Evolutionary conservation across 2,113 vertebrate species (phyloP), one percentile per base, ranked within the genome.

Genomic region (Sceloporus undulatus): DNA sequence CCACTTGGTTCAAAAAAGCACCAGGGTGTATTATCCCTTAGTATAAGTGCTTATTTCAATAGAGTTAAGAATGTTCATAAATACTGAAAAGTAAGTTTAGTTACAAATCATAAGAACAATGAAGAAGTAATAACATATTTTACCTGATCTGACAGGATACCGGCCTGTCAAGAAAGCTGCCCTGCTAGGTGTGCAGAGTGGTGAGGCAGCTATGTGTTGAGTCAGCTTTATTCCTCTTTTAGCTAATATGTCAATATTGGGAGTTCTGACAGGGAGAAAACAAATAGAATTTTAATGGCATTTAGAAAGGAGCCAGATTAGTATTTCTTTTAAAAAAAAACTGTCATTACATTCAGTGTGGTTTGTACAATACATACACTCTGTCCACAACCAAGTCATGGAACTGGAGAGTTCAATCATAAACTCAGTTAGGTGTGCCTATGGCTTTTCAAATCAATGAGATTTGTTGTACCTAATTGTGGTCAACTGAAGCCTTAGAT

Each of bases 141-240:
- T 93, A 97, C 98, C 98, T 96, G 98, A 98, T 94, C 98, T 94
- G 87, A 99, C 77, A 14, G 98, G 97, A 92, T 98, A 99, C 19
- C 98, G 95, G 8, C 98, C 98, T 0, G 98, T 99, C 87, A 98
- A 93, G 74, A 99, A 98, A n/a, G 98, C 98, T 0, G 98, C 98
- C 86, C 98, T 95, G 95, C 98, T 99, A n/a, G 98, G 98, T 0
- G 96, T 97, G 89, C 98, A 99, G 40, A 98, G 96, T 23, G 97
- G 97, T 0, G 98, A 95, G 0, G 98, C 98, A 0, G 97, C 98
- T 71, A 99, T 95, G 93, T 99, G 98, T 16, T 99, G 98, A 1
- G 97, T 99, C 90, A 99, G 95, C 70, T 94, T 97, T 87, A 97
- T 97, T 3, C 98, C 98, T 56, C 94, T 97, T 13, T 79, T 54